phyloP scores from a whole-genome alignment of 2,113 vertebrate species.

The Himantopus leucocephalus region DNA sequence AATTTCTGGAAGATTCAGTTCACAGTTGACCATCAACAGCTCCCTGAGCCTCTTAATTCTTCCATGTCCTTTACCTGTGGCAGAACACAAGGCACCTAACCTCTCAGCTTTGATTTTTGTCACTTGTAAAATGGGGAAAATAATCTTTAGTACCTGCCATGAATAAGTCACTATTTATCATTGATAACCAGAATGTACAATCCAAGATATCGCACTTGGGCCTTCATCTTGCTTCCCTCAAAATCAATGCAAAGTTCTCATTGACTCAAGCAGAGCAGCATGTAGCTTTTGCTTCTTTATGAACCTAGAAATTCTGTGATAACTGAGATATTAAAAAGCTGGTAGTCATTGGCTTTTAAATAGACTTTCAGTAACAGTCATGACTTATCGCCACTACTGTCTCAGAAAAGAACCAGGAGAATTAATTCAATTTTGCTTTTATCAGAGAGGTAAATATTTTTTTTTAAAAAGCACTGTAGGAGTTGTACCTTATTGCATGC shows the following conservation, averaged over 20 bases:
- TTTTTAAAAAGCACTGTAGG: background rate
- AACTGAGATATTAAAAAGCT: background rate
- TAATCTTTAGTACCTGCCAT: background rate
- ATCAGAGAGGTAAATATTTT: background rate
- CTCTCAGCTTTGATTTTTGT: constrained; percentile 15
- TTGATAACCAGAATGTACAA: background rate
- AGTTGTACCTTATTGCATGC: background rate
- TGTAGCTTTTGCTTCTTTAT: background rate
- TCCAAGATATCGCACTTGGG: background rate
- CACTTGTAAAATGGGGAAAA: background rate
- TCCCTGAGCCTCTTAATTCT: background rate
- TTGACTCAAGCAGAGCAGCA: background rate
- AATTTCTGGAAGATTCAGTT: background rate
- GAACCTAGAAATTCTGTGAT: background rate
- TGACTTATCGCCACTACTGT: background rate
- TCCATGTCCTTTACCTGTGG: background rate
- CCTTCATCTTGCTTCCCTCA: background rate
- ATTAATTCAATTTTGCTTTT: background rate
- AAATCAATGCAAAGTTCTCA: constrained; percentile 20
- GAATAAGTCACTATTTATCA: constrained; percentile 20
- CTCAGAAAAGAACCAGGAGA: background rate
- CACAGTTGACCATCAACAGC: background rate
- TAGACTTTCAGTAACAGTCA: background rate
- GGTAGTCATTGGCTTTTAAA: background rate
- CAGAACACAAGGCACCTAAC: background rate